Base-by-base conservation (phyloP, 2,797 vertebrate genomes). In the Helicolenus hilgendorfi region DNA sequence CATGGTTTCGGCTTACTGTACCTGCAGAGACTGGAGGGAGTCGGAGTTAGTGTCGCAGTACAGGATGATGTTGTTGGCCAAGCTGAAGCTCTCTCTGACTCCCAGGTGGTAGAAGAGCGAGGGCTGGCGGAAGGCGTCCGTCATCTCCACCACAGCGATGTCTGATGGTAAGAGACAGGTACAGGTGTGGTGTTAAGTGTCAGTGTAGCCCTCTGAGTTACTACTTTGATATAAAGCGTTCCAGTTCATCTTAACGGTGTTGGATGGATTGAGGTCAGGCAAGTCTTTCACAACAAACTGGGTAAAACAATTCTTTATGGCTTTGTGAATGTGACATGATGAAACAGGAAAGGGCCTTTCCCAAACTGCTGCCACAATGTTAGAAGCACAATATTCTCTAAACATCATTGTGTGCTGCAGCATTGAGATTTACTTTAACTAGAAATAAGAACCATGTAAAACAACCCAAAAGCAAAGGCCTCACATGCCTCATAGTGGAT, bases 11-110 rank as follows among this genome's bases (percentile, higher is more conserved):
- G 56, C 88, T 79, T 96, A 60, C 71, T 41, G 71, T 49, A 99
- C 99, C 98, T 99, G 99, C 85, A 99, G 96, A 0, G 99, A 99
- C 95, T 99, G 99, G 79, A 99, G 97, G 11, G 99, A 98, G 83
- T 99, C 98, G 0, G 97, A 96, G 31, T 99, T 98, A 26, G 98
- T 98, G 88, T 99, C 99, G 77, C 99, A 99, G 97, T 99, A 99
- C 77, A 99, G 98, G 94, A 99, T 98, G 93, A 99, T 99, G 96
- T 99, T 99, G 97, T 99, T 99, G 89, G 98, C 99, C 98, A 99
- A 99, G 96, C 99, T 99, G 98, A 99, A 99, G 94, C 99, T 99
- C 93, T 99, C 99, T 86, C 99, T 92, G 90, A 99, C 99, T 18
- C 99, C 99, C 26, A 99, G 97, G 91, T 99, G 99, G 96, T 99